Base-by-base conservation (phyloP, 2,797 vertebrate genomes). In the Clarias fuscus region DNA sequence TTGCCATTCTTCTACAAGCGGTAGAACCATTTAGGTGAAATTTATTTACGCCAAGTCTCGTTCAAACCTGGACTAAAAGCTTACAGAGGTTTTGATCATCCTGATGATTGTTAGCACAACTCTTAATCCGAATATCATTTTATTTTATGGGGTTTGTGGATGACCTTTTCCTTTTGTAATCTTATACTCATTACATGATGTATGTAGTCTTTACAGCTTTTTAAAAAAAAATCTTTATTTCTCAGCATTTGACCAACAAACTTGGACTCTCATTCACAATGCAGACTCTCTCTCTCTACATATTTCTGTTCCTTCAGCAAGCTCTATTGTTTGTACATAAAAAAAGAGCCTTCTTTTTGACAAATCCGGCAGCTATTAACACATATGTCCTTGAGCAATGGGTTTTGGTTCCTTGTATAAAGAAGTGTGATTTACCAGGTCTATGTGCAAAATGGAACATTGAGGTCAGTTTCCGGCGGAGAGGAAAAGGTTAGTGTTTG, bases 361-460 rank as follows among this genome's bases (percentile, higher is more conserved):
- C 84, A 91, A 89, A 88, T 91, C 87, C 91, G 89, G 84, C 89
- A 91, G 89, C 86, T 88, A 90, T 84, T 87, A 90, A 88, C 86
- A 89, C 86, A 89, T 81, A 86, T 87, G 82, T 87, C 86, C 88
- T 82, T 86, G 84, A 91, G 90, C 88, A 65, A 87, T 77, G 85
- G 83, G 77, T 84, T 88, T 85, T 87, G 88, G 86, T 88, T 86
- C 84, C 71, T 64, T 85, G 81, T 89, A 88, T 87, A 90, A 90
- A 90, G 86, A 90, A 86, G 77, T 88, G 86, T 77, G 87, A 90
- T 91, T 90, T 91, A 92, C 91, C 88, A 89, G 89, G 89, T 89
- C 83, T 88, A 64, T 85, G 88, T 87, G 89, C 87, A 88, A 91
- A 91, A 88, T 85, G 72, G 80, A 86, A 84, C 85, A 76, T 80